A percentile compares a stretch with the other conserved stretches of the same genome.
Evolutionary conservation across 1,140 invertebrate genomes (phyloP).

Genomic region (Zaprionus taronus): DNA sequence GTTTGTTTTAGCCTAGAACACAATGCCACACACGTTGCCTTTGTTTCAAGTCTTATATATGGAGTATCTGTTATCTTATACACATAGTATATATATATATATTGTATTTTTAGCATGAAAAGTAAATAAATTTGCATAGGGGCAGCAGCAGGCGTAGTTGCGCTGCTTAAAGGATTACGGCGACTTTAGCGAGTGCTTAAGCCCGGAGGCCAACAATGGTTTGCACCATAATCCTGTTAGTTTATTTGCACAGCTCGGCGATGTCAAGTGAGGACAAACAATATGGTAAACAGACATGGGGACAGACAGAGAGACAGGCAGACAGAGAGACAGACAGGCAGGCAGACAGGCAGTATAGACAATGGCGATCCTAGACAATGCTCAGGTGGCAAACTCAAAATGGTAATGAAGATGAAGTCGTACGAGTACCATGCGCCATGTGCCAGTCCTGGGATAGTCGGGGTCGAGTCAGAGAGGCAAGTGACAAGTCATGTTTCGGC

Average conservation of each 20-base stretch:
- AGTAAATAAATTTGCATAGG: conserved; percentile 78
- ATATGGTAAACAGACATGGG: conserved; percentile 34
- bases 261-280: conserved; percentile 66
- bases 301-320: conserved; percentile 4
- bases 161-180: conserved; percentile 69
- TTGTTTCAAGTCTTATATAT: conserved; percentile 49
- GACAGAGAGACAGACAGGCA: background rate
- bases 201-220: conserved; percentile 54
- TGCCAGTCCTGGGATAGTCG: background rate
- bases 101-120: conserved; percentile 69
- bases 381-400: conserved; percentile 23
- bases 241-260: conserved; percentile 58
- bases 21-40: conserved; percentile 45
- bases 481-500: conserved; percentile 34
- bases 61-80: conserved; percentile 29
- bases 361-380: conserved; percentile 48
- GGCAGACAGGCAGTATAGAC: conserved; percentile 37
- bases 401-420: conserved; percentile 45
- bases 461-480: background rate
- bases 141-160: conserved; percentile 24
- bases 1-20: conserved; percentile 18
- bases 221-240: conserved; percentile 74
- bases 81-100: conserved; percentile 25
- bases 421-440: conserved; percentile 19
- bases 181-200: conserved; percentile 43